Base-by-base conservation (phyloP, 2,888 invertebrate genomes). In the Uropetala carovei region DNA sequence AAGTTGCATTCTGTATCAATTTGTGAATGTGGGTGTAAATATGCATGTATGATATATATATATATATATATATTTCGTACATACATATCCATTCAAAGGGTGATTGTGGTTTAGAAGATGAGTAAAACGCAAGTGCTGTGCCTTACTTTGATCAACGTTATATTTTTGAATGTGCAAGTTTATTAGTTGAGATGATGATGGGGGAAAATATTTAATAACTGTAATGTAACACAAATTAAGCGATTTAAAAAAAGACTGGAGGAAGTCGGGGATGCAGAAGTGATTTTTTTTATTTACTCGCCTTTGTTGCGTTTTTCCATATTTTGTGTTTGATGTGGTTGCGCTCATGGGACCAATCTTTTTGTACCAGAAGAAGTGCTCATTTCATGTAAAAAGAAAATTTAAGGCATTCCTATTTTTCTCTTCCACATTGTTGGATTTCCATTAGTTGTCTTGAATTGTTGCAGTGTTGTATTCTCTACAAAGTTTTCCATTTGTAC, bases 401-500 rank as follows among this genome's bases (percentile, higher is more conserved):
- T 64, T 60, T 68, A 64, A 89, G 64, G 64, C 89, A 89, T 89
- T 89, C 89, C 89, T 89, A 30, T 86, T 85, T 83, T 89, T 89
- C n/a, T 89, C 43, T 30, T 60, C 86, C 86, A 60, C 30, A 64
- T 89, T 89, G 89, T 89, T 89, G 89, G 64, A 89, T 89, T 89
- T 89, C 64, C 89, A 89, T 89, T 60, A 89, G 86, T 68, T n/a
- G 89, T 64, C 89, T 68, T 64, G 30, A 86, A 60, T 59, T 86
- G 60, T 59, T 86, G 86, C 60, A 89, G 89, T 89, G 89, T 89
- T 89, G 64, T 89, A 89, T 89, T 89, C 89, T 89, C 89, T 89
- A 89, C 64, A 89, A 89, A 89, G 89, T 89, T 89, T 89, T 89
- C 89, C 89, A 89, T 89, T 89, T 89, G 89, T 89, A 89, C 89